These are phyloP conservation scores for Lordiphosa stackelbergi DNA, from an alignment of 1,140 invertebrate species.

Conservation along the genomic window DNA sequence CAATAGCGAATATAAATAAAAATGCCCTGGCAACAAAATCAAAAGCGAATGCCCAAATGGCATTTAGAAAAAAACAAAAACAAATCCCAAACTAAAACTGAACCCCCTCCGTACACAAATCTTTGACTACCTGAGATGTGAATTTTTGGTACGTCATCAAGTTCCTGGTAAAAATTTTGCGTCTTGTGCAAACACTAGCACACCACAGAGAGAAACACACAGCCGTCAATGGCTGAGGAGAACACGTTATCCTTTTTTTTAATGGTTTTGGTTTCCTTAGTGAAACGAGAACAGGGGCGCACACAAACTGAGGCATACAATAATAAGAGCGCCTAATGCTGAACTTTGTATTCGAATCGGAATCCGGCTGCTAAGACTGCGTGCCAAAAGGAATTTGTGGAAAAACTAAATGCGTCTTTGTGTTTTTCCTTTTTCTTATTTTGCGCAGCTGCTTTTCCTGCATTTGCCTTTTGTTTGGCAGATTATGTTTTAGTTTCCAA, in stretches of 20 bases:
- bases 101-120: not conserved
- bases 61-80: slow-evolving; percentile 11
- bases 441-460: slow-evolving; percentile 13
- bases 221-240: not conserved
- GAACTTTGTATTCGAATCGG: slow-evolving; percentile 9
- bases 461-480: slow-evolving; percentile 29
- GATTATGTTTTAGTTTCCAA: slow-evolving; percentile 19
- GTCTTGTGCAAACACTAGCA: slow-evolving; percentile 13
- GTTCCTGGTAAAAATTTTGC: slow-evolving; percentile 17
- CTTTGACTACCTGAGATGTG: slow-evolving; percentile 6
- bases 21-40: slow-evolving; percentile 13
- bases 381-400: slow-evolving; percentile 16
- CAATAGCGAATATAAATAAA: slow-evolving; percentile 29
- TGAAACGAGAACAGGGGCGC: too few relatives aligned
- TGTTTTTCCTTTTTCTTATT: slow-evolving; percentile 9
- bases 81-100: not conserved
- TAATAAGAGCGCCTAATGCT: slow-evolving; percentile 14
- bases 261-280: slow-evolving; percentile 12
- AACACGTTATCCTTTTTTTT: slow-evolving; percentile 14
- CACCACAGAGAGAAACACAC: not conserved
- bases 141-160: slow-evolving; percentile 14
- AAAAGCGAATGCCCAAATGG: slow-evolving; percentile 40
- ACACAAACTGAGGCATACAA: not conserved
- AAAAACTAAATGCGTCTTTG: slow-evolving; percentile 14
- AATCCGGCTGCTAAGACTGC: slow-evolving; percentile 4